Base-by-base conservation (phyloP, 2,888 invertebrate species). In the Drosophila lacicola region DNA sequence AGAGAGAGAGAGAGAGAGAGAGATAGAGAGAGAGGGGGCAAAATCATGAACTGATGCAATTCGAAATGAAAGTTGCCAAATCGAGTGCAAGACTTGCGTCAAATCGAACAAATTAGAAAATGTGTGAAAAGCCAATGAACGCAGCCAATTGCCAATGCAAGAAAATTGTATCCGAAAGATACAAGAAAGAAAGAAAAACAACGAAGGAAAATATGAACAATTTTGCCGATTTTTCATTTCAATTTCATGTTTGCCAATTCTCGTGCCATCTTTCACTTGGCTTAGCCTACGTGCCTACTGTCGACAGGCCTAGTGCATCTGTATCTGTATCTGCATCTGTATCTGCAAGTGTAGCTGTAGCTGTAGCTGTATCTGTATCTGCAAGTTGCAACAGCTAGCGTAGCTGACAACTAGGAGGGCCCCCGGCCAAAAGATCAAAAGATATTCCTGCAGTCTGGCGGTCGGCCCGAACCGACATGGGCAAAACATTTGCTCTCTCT, bases 11-110 rank as follows among this genome's bases (percentile, higher is more conserved):
- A 29, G n/a, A 33, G 14, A 14, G 10, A 45, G 19, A n/a, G 14
- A 8, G 8, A 39, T 39, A 17, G 1, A 6, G 47, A n/a, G 21
- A 4, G 37, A 10, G 29, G 21, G 19, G 11, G n/a, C 44, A 67
- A 63, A 56, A 58, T 63, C 67, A 69, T 70, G 70, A 77, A 74
- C 65, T 75, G 74, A 74, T 71, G 78, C 74, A 74, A 68, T 70
- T 67, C 58, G 54, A 71, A 82, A 74, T 72, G 79, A 84, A 77
- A 82, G 81, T 74, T 76, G 84, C 76, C 76, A 78, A 74, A 72
- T 79, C 68, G 74, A 80, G 82, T 82, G 75, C 78, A 82, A 60
- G 70, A 82, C 71, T 79, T 86, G 86, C 83, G 83, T 86, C 83
- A 86, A 81, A 67, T 67, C 75, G 78, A 42, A 54, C 67, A 71